Conservation (phyloP, 2,113 vertebrate genomes). For the Thymallus thymallus region DNA sequence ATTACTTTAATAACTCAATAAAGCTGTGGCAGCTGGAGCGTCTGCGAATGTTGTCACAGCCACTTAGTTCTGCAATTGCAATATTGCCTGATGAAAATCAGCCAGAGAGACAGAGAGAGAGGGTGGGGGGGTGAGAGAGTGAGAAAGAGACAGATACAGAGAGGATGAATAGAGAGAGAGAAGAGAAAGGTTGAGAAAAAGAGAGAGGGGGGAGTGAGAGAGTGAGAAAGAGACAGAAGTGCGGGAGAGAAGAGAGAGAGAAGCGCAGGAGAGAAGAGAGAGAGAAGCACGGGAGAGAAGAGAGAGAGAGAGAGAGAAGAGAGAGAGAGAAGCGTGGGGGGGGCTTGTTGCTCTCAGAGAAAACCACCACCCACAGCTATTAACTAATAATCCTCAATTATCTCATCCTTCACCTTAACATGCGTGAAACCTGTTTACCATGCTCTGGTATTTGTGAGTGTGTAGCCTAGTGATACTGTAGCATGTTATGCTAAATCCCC, state of each 20-base stretch:
- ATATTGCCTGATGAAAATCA: constrained; percentile 52
- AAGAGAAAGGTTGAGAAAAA: constrained; percentile 16
- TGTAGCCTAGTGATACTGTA: constrained; percentile 25
- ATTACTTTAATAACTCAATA: constrained; percentile 77
- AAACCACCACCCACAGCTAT: constrained; percentile 44
- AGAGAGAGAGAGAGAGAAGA: constrained; percentile 1
- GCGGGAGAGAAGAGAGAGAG: not conserved
- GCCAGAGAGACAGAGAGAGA: constrained; percentile 30
- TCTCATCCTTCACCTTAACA: constrained; percentile 54
- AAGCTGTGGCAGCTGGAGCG: constrained; percentile 71
- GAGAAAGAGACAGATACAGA: not conserved
- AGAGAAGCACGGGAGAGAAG: constrained; percentile 17
- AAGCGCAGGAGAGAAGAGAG: not conserved
- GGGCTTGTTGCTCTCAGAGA: constrained; percentile 39
- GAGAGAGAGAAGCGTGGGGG: constrained; percentile 27
- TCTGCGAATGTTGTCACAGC: constrained; percentile 66
- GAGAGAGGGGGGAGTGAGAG: constrained; percentile 12
- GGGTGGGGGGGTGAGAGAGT: constrained; percentile 7
- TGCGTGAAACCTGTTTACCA: constrained; percentile 44
- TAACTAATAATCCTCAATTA: constrained; percentile 70
- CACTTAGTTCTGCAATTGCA: constrained; percentile 65
- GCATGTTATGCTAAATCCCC: not conserved
- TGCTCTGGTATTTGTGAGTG: constrained; percentile 27
- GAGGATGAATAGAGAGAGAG: not conserved
- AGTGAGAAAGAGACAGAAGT: constrained; percentile 1